Percentiles rank a stretch among this genome's conserved stretches.
These are phyloP conservation scores for Marronus borbonicus DNA, from an alignment of 2,888 invertebrate genomes.

Conservation along the genomic window DNA sequence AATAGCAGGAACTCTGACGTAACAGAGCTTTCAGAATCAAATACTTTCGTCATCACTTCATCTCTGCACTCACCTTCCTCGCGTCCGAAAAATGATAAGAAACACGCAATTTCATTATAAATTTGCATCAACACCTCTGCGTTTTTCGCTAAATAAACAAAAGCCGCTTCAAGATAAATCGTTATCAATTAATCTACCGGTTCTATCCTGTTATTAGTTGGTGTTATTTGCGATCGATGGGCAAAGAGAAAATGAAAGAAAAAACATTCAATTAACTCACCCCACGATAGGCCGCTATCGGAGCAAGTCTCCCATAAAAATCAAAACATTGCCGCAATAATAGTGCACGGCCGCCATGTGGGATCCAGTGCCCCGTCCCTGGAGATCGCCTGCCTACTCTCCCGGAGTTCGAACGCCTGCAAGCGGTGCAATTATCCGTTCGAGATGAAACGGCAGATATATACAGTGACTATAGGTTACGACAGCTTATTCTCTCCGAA, in stretches of 20 bases:
- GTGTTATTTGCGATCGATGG: conserved; percentile 15
- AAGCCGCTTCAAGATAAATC: conserved; percentile 6
- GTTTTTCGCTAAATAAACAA: neutral
- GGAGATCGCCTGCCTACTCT: conserved; percentile 16
- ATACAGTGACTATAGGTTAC: no score
- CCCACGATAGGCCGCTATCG: conserved; percentile 36
- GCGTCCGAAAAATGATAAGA: neutral
- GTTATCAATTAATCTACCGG: conserved; percentile 42
- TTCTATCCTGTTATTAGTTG: conserved; percentile 43
- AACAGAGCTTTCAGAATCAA: no score
- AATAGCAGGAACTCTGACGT: no score
- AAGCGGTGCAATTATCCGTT: conserved; percentile 1
- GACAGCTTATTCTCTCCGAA: no score
- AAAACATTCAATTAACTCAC: conserved; percentile 53
- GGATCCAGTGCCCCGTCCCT: conserved; percentile 12
- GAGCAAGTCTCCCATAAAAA: conserved; percentile 54
- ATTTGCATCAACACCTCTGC: conserved; percentile 2
- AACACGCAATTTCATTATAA: neutral
- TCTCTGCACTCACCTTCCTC: no score
- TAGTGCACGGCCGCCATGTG: conserved; percentile 17
- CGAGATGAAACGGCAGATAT: neutral
- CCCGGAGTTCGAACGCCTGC: conserved; percentile 17
- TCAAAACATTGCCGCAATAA: conserved; percentile 54
- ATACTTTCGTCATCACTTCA: no score
- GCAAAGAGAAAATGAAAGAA: conserved; percentile 47